phyloP scores from a whole-genome alignment of 2,888 invertebrate species.

The Xestia rhomboidea region DNA sequence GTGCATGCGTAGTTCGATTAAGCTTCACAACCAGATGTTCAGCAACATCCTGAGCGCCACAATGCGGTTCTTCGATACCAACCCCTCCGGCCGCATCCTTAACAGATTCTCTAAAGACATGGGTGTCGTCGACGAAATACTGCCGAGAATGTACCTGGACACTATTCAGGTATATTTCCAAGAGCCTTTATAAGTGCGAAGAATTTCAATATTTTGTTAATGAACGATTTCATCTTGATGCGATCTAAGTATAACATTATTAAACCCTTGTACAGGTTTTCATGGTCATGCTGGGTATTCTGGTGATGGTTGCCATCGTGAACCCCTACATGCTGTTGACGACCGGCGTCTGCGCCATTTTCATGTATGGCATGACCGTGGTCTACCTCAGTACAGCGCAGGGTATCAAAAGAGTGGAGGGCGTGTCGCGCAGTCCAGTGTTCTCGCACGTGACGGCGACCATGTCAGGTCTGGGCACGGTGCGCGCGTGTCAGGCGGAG shows the following conservation, averaged over 20 bases:
- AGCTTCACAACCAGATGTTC: conserved; percentile 95
- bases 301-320: conserved; percentile 93
- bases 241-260: background rate
- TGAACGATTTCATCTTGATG: background rate
- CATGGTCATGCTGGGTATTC: conserved; percentile 93
- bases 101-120: conserved; percentile 96
- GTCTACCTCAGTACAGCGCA: conserved; percentile 93
- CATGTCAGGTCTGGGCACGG: conserved; percentile 94
- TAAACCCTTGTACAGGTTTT: conserved; percentile 86
- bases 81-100: conserved; percentile 95
- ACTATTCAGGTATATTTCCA: conserved; percentile 89
- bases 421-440: conserved; percentile 94
- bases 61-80: conserved; percentile 95
- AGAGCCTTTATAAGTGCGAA: no score
- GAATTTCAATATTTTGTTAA: background rate
- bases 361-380: conserved; percentile 92
- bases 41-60: conserved; percentile 93
- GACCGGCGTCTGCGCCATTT: conserved; percentile 90
- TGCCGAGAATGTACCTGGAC: conserved; percentile 92
- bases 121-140: conserved; percentile 93
- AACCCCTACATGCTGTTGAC: conserved; percentile 93
- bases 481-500: conserved; percentile 93
- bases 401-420: conserved; percentile 92
- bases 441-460: conserved; percentile 95
- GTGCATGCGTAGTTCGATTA: conserved; percentile 94